A percentile compares a stretch with the other conserved stretches of the same genome.
phyloP scores from a whole-genome alignment of 2,113 vertebrate species.

The Salvator merianae region DNA sequence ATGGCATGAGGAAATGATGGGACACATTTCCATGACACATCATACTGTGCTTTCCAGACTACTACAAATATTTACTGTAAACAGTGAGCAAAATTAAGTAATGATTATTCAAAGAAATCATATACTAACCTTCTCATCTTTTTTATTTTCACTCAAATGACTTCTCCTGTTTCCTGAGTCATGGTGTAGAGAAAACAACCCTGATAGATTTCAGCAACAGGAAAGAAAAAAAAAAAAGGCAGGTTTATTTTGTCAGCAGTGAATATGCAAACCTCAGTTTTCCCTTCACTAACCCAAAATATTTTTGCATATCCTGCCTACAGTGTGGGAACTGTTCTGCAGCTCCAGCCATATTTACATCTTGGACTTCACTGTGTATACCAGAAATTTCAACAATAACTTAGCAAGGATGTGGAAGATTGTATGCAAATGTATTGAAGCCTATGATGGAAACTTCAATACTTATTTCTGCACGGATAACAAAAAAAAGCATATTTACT shows the following conservation, averaged over 20 bases:
- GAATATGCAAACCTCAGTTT: conserved; percentile 15
- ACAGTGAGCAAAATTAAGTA: conserved; percentile 7
- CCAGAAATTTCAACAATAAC: background rate
- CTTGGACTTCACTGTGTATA: background rate
- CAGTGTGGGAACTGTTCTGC: background rate
- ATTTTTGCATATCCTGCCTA: conserved; percentile 21
- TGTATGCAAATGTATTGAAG: background rate
- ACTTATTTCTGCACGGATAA: too few relatives aligned
- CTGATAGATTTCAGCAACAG: conserved; percentile 9
- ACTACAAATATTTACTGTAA: conserved; percentile 16
- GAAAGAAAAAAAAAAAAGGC: conserved; percentile 5
- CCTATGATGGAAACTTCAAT: background rate
- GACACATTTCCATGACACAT: conserved; percentile 3
- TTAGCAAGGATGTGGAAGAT: background rate
- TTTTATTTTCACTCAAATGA: background rate
- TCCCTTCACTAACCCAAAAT: conserved; percentile 15
- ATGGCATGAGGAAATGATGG: conserved; percentile 4
- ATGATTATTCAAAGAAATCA: conserved; percentile 10
- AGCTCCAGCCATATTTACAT: background rate
- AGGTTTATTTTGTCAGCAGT: conserved; percentile 15
- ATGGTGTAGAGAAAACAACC: conserved; percentile 2
- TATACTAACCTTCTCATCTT: background rate
- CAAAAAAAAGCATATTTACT: too few relatives aligned
- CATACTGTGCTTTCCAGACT: background rate
- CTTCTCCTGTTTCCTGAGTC: conserved; percentile 7